Evolutionary conservation across 2,113 vertebrate species (phyloP).

Genomic region (Seriola quinqueradiata): DNA sequence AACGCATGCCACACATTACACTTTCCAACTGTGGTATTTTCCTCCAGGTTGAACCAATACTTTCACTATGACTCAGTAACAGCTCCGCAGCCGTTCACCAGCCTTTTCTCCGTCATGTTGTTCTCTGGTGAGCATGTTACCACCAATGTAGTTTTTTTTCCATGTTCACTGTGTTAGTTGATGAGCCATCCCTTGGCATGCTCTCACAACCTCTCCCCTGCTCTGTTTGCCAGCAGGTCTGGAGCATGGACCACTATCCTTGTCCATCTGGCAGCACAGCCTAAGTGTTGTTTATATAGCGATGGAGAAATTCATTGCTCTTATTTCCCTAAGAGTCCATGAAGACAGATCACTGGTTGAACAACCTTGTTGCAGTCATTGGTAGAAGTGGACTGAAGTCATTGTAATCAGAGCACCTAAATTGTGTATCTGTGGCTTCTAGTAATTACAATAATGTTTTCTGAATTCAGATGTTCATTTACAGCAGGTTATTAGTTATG

Average conservation of each 20-base stretch:
- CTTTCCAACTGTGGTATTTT: constrained; percentile 29
- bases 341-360: constrained; percentile 30
- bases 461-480: not conserved
- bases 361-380: constrained; percentile 10
- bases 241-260: constrained; percentile 49
- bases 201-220: constrained; percentile 42
- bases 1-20: constrained; percentile 33
- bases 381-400: not conserved
- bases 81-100: constrained; percentile 12
- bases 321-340: constrained; percentile 48
- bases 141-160: constrained; percentile 19
- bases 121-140: constrained; percentile 38
- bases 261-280: constrained; percentile 68
- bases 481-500: not conserved
- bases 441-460: not conserved
- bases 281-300: constrained; percentile 58
- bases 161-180: constrained; percentile 23
- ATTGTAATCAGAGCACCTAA: not conserved
- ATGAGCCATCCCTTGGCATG: constrained; percentile 50
- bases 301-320: constrained; percentile 47
- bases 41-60: not conserved
- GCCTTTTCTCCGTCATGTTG: constrained; percentile 19
- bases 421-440: constrained; percentile 12
- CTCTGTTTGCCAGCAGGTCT: constrained; percentile 65
- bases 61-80: constrained; percentile 23